Evolutionary conservation across 2,113 vertebrate genomes (phyloP).

Genomic region (Irena cyanogastra): DNA sequence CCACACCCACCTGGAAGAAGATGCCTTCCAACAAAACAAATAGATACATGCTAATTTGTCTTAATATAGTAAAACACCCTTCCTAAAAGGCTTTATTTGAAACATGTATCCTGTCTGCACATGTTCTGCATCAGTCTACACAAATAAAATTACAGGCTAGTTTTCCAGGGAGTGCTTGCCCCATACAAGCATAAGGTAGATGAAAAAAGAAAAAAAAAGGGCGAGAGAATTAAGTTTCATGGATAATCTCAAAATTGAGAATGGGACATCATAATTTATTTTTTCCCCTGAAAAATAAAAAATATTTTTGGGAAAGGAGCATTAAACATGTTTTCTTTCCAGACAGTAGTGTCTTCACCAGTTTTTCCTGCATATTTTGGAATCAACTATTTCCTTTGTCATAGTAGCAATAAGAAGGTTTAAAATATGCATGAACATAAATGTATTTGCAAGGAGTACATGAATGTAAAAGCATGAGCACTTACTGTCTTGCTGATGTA

Average conservation of each 20-base stretch:
- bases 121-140: not conserved
- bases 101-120: not conserved
- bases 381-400: not conserved
- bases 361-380: not conserved
- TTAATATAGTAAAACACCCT: not conserved
- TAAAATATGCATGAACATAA: not conserved
- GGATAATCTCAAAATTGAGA: not conserved
- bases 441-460: not conserved
- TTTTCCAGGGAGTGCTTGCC: not conserved
- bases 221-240: not conserved
- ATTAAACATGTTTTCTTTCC: not conserved
- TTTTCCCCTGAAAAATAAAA: not conserved
- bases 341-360: not conserved
- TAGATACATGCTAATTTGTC: not conserved
- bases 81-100: not conserved
- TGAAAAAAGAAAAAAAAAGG: no score
- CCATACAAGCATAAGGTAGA: not conserved
- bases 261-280: not conserved
- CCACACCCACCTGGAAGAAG: not conserved
- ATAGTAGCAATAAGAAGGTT: not conserved
- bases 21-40: not conserved
- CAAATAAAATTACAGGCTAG: not conserved
- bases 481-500: constrained; percentile 97
- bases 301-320: not conserved
- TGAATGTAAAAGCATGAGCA: not conserved